Evolutionary conservation across 2,113 vertebrate species (phyloP).

Genomic region (Elaphurus davidianus): DNA sequence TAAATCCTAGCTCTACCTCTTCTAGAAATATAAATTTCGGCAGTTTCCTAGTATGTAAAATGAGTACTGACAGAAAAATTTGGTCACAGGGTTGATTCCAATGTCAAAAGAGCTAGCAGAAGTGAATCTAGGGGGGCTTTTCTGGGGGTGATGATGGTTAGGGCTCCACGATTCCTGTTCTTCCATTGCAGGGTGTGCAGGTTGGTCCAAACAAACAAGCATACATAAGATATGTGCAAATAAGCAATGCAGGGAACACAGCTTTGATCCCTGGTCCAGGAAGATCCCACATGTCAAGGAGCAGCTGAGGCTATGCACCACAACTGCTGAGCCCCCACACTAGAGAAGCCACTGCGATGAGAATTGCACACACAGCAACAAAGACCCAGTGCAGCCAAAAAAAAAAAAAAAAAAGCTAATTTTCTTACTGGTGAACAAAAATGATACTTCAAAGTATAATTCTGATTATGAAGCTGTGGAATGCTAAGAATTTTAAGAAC

Average conservation of each 20-base stretch:
- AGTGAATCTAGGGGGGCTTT: not conserved
- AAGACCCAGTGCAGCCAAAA: not conserved
- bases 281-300: rapidly evolving
- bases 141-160: not conserved
- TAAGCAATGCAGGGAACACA: not conserved
- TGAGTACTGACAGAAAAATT: not conserved
- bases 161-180: not conserved
- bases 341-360: not conserved
- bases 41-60: not conserved
- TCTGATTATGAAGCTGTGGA: not conserved
- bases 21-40: not conserved
- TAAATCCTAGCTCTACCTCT: not conserved
- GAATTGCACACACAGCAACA: not conserved
- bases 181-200: not conserved
- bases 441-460: not conserved
- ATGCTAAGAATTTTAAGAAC: not conserved
- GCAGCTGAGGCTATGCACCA: not conserved
- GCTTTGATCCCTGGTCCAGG: not conserved
- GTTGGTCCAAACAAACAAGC: not conserved
- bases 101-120: not conserved
- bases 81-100: not conserved
- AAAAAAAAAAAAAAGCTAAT: not conserved
- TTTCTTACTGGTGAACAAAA: not conserved
- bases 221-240: not conserved
- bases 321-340: too few species aligned